Percentiles rank a stretch among this genome's conserved stretches.
Evolutionary conservation across 2,888 invertebrate genomes (phyloP).

Genomic region (Antheraea assamensis): DNA sequence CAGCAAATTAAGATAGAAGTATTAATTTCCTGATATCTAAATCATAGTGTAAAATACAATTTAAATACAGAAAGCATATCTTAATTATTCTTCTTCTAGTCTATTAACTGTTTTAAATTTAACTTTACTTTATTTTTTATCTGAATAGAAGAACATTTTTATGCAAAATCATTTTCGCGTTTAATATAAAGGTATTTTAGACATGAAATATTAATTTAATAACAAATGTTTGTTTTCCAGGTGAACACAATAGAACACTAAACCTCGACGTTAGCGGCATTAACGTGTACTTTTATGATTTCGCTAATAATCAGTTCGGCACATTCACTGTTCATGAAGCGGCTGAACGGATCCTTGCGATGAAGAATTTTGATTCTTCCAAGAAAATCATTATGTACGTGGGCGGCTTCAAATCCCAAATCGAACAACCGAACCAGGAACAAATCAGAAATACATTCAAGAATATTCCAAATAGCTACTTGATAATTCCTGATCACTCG

Average conservation of each 20-base stretch:
- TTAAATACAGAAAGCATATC: too few species aligned
- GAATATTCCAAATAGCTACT: conserved; percentile 61
- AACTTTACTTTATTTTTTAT: too few species aligned
- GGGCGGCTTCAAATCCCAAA: conserved; percentile 67
- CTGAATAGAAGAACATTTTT: too few species aligned
- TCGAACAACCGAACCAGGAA: conserved; percentile 62
- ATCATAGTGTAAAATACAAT: too few species aligned
- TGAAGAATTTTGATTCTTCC: conserved; percentile 51
- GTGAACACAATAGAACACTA: conserved; percentile 54
- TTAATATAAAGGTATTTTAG: too few species aligned
- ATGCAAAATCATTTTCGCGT: too few species aligned
- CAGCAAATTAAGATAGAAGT: neutral
- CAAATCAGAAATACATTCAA: conserved; percentile 61
- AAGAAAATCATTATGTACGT: conserved; percentile 66
- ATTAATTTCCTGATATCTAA: neutral
- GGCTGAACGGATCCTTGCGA: conserved; percentile 54
- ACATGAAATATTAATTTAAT: too few species aligned
- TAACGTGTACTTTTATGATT: conserved; percentile 65
- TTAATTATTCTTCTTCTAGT: too few species aligned
- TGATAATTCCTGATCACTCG: conserved; percentile 72
- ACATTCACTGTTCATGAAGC: conserved; percentile 57
- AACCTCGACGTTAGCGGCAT: conserved; percentile 63
- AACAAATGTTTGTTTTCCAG: conserved; percentile 42
- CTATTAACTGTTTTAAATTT: too few species aligned
- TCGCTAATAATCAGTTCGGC: conserved; percentile 45